Evolutionary conservation across 92 coral and sea anemone species (phyloP).

Genomic region (Zoanthus sociatus): DNA sequence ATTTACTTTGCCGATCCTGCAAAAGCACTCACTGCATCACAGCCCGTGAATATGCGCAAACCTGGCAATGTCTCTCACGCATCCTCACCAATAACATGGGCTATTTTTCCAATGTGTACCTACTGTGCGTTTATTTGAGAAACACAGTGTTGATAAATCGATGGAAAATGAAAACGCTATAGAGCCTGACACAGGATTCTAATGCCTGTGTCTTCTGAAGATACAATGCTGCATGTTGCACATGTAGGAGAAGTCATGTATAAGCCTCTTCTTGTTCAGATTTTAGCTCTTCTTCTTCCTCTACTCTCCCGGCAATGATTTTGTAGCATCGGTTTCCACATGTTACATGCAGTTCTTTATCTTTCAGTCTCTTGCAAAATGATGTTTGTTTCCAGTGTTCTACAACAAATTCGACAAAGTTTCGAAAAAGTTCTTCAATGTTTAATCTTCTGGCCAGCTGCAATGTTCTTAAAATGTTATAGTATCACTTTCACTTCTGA

Average conservation of each 20-base stretch:
- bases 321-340: conserved; percentile 36
- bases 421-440: conserved; percentile 63
- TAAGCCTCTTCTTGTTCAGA: conserved; percentile 66
- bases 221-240: conserved; percentile 63
- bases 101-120: conserved; percentile 55
- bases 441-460: conserved; percentile 51
- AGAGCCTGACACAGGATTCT: conserved; percentile 43
- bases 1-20: conserved; percentile 51
- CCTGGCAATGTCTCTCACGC: conserved; percentile 67
- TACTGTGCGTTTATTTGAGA: conserved; percentile 49
- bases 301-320: conserved; percentile 36
- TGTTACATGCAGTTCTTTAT: conserved; percentile 25
- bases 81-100: conserved; percentile 45
- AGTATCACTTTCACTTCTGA: conserved; percentile 51
- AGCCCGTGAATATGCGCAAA: conserved; percentile 68
- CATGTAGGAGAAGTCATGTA: conserved; percentile 62
- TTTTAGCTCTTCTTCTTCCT: conserved; percentile 52
- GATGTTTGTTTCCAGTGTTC: conserved; percentile 56
- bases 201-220: conserved; percentile 65
- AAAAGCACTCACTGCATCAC: conserved; percentile 65
- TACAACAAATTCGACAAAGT: conserved; percentile 55
- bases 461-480: conserved; percentile 55
- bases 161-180: conserved; percentile 52
- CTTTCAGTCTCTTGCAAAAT: conserved; percentile 19
- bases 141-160: conserved; percentile 51